Base-by-base conservation (phyloP, 2,888 invertebrate species). In the Mechanitis messenoides region DNA sequence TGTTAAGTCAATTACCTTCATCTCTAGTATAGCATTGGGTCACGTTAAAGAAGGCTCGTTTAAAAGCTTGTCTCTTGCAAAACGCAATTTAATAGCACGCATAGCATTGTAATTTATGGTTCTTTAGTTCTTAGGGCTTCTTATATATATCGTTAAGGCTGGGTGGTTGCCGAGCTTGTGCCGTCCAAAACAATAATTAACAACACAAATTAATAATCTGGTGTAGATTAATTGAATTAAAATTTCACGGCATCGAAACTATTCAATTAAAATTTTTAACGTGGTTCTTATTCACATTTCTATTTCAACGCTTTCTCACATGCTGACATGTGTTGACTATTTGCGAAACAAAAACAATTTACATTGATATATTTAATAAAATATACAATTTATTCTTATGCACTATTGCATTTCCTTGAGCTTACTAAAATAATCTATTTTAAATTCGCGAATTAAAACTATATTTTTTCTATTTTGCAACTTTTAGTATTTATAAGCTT, bases 151-250 rank as follows among this genome's bases (percentile, higher is more conserved):
- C 33, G 53, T 38, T 55, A 9, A 47, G 38, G 31, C 68, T 64
- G 60, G 69, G 68, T 63, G 54, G 75, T 73, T 68, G 76, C 78
- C 69, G 78, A 83, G 85, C 84, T 84, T 84, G 78, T 83, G 75
- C 87, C 87, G 87, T 88, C 87, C 87, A 87, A 77, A 79, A 76
- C 76, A 76, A 73, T 70, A 59, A 47, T 55, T 35, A 60, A 53
- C 54, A 33, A 38, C 42, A 38, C 12, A 67, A 68, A 62, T 56
- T 47, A 56, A 74, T 69, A 74, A 50, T 50, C 31, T 31, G 50
- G 50, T 31, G 28, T 3, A 50, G 31, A 47, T 20, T n/a, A 28
- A n/a, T 11, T 47, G n/a, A 31, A 50, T 50, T 50, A 1, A 7
- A 31, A 42, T 5, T 50, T 5, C 31, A 50, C 50, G 50, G 50